Evolutionary conservation across 1,140 invertebrate species (phyloP).

Genomic region (Drosophila sproati): DNA sequence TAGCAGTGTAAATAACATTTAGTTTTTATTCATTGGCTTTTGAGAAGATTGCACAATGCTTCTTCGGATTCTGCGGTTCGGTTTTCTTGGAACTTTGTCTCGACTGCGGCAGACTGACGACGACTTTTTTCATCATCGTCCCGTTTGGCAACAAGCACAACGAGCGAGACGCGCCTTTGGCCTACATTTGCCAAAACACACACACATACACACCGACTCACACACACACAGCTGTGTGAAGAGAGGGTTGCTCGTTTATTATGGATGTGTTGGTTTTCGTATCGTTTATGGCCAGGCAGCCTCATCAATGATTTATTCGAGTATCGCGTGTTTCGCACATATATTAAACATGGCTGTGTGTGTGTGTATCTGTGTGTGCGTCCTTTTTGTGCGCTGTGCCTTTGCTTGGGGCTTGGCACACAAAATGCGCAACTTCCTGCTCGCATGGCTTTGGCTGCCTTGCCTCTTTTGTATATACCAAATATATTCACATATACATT

Average conservation of each 20-base stretch:
- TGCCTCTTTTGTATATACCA: slow-evolving; percentile 25
- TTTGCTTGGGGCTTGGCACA: slow-evolving; percentile 44
- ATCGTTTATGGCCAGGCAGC: slow-evolving; percentile 14
- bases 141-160: slow-evolving; percentile 26
- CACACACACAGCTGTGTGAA: background rate
- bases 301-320: slow-evolving; percentile 80
- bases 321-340: slow-evolving; percentile 69
- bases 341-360: slow-evolving; percentile 19
- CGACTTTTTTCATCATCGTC: background rate
- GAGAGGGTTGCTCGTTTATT: slow-evolving; percentile 20
- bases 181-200: slow-evolving; percentile 44
- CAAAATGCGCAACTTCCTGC: slow-evolving; percentile 71
- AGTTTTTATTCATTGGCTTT: background rate
- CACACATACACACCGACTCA: background rate
- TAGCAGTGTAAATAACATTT: background rate
- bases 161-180: slow-evolving; percentile 42
- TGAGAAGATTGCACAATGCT: slow-evolving; percentile 11
- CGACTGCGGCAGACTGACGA: slow-evolving; percentile 60
- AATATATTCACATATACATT: background rate
- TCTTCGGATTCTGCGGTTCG: slow-evolving; percentile 12
- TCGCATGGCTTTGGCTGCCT: slow-evolving; percentile 56
- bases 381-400: slow-evolving; percentile 50
- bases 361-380: slow-evolving; percentile 31
- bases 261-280: slow-evolving; percentile 30
- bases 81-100: slow-evolving; percentile 75